Base-by-base conservation (phyloP, 2,113 vertebrate species). In the Protobothrops mucrosquamatus region DNA sequence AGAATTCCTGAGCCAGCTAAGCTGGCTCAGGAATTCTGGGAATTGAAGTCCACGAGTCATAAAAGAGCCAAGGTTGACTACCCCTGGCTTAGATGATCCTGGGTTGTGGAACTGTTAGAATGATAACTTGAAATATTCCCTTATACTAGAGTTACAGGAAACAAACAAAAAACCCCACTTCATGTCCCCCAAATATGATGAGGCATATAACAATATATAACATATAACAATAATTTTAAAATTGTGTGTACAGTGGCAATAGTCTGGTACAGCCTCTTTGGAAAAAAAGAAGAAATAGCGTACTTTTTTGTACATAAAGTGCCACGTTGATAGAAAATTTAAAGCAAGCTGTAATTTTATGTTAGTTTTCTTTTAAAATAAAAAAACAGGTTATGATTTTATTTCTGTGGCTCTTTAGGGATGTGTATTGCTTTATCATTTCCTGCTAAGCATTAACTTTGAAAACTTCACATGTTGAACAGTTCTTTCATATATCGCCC, bases 291-390 rank as follows among this genome's bases (percentile, higher is more conserved):
- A 26, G 87, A 94, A 94, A 87, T 69, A 46, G 61, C 23, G 10
- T 89, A 8, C 56, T 92, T 91, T 95, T 29, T 74, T 88, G 95
- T 95, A 92, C 81, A 26, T 88, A 3, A 93, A 94, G 74, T 94
- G 89, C 61, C 93, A 64, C 69, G 12, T 48, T 52, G 29, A 88
- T 52, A n/a, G 89, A 93, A 6, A 34, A 43, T 93, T 93, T 39
- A 94, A 89, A 93, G 91, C 85, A 54, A 87, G 14, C 24, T 69
- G 64, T 34, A 34, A 34, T 34, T 69, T 69, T 51, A 54, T 89
- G 88, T 23, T 91, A 46, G 6, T 46, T 92, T 55, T 94, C 94
- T 74, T 3, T 23, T 43, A 54, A 61, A 26, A 54, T 8, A 54
- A 12, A 54, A 26, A 34, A 93, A 85, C 23, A 91, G 29, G 5